Evolutionary conservation across 2,888 invertebrate species (phyloP).

Genomic region (Drosophila heteroneura): DNA sequence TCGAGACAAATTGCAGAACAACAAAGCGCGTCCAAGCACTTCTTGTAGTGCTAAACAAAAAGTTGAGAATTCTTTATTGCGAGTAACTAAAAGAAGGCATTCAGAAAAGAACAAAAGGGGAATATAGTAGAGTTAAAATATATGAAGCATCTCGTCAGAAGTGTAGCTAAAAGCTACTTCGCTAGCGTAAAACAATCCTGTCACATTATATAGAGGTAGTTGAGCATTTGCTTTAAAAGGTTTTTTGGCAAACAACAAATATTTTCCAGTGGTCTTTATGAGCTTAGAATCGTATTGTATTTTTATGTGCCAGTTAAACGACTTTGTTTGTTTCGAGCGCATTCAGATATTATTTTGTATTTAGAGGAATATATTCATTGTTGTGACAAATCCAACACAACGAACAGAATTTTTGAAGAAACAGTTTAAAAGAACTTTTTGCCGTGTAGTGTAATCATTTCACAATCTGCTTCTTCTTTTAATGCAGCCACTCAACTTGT

Average conservation of each 20-base stretch:
- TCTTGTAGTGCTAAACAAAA: slow-evolving; percentile 24
- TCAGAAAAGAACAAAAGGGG: slow-evolving; percentile 37
- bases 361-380: background rate
- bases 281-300: background rate
- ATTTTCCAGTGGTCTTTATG: background rate
- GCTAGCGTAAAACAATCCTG: slow-evolving; percentile 1
- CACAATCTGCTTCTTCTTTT: background rate
- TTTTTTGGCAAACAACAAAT: background rate
- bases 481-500: slow-evolving; percentile 4
- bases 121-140: slow-evolving; percentile 25
- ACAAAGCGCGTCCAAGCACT: slow-evolving; percentile 16
- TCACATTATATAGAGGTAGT: background rate
- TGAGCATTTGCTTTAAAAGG: background rate
- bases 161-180: slow-evolving; percentile 15
- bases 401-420: background rate
- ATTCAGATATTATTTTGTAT: background rate
- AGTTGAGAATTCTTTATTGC: slow-evolving; percentile 54
- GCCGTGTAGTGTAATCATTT: background rate
- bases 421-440: background rate
- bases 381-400: background rate
- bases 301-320: background rate
- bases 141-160: slow-evolving; percentile 12
- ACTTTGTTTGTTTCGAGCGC: background rate
- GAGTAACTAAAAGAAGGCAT: slow-evolving; percentile 28
- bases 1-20: slow-evolving; percentile 60